Percentiles rank a stretch among this genome's conserved stretches.
Evolutionary conservation across 2,888 invertebrate genomes (phyloP).

Genomic region (Oscheius myriophilus): DNA sequence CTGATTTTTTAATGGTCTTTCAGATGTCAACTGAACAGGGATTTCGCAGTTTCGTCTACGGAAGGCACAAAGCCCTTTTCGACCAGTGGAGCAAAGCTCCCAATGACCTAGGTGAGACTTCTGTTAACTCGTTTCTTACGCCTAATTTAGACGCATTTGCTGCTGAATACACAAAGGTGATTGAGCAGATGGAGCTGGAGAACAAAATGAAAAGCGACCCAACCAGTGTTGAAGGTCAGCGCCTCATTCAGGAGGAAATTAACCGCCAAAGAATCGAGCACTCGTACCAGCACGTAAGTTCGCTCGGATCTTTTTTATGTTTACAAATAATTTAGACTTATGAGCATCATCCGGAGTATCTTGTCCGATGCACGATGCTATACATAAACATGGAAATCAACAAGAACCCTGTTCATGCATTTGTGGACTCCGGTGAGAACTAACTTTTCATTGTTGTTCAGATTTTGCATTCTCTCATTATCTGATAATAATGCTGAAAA

Average conservation of each 20-base stretch:
- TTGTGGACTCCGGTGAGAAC: slow-evolving; percentile 4
- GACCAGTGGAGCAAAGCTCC: background rate
- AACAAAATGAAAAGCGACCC: background rate
- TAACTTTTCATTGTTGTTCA: background rate
- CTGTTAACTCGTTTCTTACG: no score
- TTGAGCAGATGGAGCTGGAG: background rate
- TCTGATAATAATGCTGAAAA: no score
- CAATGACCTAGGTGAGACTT: background rate
- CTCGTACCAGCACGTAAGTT: background rate
- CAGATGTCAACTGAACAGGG: no score
- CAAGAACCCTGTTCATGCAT: background rate
- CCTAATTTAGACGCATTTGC: background rate
- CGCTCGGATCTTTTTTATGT: background rate
- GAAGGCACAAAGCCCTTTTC: background rate
- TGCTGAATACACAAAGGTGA: background rate
- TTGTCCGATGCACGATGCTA: background rate
- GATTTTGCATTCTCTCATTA: background rate
- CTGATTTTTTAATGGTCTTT: no score
- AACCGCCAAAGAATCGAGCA: background rate
- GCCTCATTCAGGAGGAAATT: background rate
- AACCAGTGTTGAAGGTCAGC: background rate
- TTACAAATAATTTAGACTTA: background rate
- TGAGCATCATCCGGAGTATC: slow-evolving; percentile 1
- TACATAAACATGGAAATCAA: slow-evolving; percentile 2
- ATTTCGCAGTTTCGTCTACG: background rate